Evolutionary conservation across 2,797 vertebrate genomes (phyloP).

Genomic region (Perodicticus potto): DNA sequence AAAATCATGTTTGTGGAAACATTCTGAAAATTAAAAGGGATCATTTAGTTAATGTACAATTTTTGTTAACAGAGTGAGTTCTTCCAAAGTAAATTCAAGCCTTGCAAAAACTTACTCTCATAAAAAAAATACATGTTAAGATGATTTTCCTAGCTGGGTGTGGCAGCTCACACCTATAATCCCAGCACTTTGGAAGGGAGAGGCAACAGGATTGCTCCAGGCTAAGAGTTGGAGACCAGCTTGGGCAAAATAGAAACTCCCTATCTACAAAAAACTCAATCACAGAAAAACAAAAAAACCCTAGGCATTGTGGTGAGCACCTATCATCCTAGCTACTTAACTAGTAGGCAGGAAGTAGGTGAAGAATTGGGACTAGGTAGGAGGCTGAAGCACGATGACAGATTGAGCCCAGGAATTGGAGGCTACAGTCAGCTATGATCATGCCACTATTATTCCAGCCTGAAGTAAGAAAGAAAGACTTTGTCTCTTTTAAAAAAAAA

Average conservation of each 20-base stretch:
- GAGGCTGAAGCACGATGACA: not conserved
- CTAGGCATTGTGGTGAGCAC: not conserved
- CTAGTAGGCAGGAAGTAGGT: not conserved
- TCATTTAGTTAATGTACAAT: not conserved
- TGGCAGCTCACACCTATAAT: not conserved
- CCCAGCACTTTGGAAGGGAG: not conserved
- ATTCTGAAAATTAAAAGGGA: not conserved
- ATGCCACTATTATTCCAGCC: not conserved
- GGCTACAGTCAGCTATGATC: not conserved
- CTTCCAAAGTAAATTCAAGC: not conserved
- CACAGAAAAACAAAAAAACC: too few species aligned
- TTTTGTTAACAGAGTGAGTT: conserved; percentile 8
- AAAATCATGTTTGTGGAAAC: not conserved
- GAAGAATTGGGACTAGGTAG: not conserved
- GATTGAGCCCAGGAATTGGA: not conserved
- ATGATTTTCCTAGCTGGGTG: not conserved
- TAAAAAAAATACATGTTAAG: not conserved
- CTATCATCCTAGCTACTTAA: not conserved
- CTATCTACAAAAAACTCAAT: not conserved
- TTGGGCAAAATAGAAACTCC: not conserved
- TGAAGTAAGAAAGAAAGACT: not conserved
- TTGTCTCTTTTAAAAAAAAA: not conserved
- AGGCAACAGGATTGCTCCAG: not conserved
- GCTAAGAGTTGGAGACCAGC: not conserved
- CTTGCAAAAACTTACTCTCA: not conserved